phyloP scores from a whole-genome alignment of 2,797 vertebrate species.

The Rhincodon typus region DNA sequence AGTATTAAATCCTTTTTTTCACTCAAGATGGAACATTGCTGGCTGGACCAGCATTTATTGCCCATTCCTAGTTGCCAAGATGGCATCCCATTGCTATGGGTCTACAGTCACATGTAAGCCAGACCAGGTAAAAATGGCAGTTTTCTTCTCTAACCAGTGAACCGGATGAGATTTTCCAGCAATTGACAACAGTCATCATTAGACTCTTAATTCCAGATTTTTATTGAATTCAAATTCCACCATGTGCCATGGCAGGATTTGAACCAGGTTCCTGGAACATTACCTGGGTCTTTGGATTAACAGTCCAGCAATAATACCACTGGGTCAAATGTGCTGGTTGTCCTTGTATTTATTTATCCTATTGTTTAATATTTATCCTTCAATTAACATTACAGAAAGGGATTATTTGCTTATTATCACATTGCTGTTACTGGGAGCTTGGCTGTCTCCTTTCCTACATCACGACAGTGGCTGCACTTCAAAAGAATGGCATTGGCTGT shows the following conservation, averaged over 20 bases:
- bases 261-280: background rate
- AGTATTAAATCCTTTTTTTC: background rate
- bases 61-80: background rate
- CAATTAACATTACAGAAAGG: too few relatives aligned
- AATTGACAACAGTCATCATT: background rate
- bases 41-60: background rate
- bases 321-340: too few relatives aligned
- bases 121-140: background rate
- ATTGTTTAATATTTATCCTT: too few relatives aligned
- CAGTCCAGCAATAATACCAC: background rate
- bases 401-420: too few relatives aligned
- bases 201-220: background rate
- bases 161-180: too few relatives aligned
- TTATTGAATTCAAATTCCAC: background rate
- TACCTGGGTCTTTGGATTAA: background rate
- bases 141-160: background rate
- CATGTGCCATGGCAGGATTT: background rate
- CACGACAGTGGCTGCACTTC: too few relatives aligned
- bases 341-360: too few relatives aligned
- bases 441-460: too few relatives aligned
- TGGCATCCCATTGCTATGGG: too few relatives aligned
- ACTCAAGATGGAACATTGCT: background rate
- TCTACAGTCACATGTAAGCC: background rate
- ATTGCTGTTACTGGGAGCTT: too few relatives aligned
- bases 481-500: too few relatives aligned